Percentiles rank a stretch among this genome's conserved stretches.
Evolutionary conservation across 2,888 invertebrate genomes (phyloP).

Genomic region (Hypsopygia costalis): DNA sequence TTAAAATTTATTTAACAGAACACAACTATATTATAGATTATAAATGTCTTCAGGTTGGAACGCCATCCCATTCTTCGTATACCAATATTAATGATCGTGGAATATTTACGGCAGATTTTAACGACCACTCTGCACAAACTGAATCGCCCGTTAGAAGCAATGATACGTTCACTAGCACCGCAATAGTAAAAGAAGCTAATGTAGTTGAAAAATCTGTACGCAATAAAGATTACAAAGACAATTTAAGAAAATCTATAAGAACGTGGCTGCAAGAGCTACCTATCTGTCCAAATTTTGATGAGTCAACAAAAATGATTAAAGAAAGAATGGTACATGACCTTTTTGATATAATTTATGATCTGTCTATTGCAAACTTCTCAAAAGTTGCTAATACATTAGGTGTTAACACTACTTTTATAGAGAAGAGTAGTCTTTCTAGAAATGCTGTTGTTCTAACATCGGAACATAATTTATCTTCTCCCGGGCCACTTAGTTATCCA

Average conservation of each 20-base stretch:
- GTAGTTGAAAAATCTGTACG: too few species aligned
- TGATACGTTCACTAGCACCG: too few species aligned
- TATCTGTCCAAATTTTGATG: slow-evolving; percentile 23
- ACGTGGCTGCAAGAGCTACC: slow-evolving; percentile 40
- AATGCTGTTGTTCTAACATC: neutral
- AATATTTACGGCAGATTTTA: too few species aligned
- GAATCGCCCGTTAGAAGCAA: too few species aligned
- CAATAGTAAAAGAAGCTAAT: too few species aligned
- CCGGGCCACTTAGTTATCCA: slow-evolving; percentile 13
- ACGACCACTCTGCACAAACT: too few species aligned
- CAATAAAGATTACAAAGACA: slow-evolving; percentile 22
- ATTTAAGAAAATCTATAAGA: slow-evolving; percentile 27
- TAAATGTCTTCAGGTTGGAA: too few species aligned
- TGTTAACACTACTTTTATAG: slow-evolving; percentile 30
- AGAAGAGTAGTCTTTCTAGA: slow-evolving; percentile 6
- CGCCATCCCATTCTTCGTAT: too few species aligned
- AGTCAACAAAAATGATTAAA: slow-evolving; percentile 25
- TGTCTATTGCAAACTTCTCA: slow-evolving; percentile 18
- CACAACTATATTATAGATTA: too few species aligned
- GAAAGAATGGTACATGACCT: slow-evolving; percentile 32
- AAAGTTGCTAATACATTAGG: slow-evolving; percentile 25
- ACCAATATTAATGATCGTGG: too few species aligned
- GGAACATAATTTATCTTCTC: neutral
- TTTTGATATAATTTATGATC: slow-evolving; percentile 30
- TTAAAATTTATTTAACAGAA: too few species aligned